These are phyloP conservation scores for Cygnus atratus DNA, from an alignment of 2,113 vertebrate species.

Conservation along the genomic window DNA sequence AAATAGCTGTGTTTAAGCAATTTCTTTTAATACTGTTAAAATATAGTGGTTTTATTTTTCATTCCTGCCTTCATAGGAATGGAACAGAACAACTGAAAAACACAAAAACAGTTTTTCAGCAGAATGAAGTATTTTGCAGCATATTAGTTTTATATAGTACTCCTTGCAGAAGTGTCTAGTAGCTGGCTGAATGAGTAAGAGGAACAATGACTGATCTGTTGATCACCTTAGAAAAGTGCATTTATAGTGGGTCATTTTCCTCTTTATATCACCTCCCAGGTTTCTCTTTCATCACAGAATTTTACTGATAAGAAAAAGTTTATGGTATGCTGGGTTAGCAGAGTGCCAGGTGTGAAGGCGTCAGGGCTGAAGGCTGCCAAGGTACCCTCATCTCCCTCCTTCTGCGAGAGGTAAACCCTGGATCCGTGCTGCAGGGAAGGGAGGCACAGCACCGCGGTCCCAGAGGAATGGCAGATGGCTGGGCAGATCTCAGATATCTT, in stretches of 20 bases:
- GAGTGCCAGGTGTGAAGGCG: neutral
- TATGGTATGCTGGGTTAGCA: neutral
- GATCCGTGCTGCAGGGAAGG: rapidly evolving
- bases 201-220: neutral
- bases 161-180: neutral
- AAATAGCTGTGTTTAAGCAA: neutral
- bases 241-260: neutral
- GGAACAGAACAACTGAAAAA: neutral
- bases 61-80: neutral
- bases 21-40: neutral
- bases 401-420: neutral
- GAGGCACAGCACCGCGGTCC: neutral
- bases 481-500: neutral
- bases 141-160: neutral
- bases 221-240: neutral
- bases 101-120: neutral
- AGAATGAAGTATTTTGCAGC: neutral
- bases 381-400: neutral
- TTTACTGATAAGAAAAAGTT: neutral
- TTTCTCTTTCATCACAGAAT: neutral
- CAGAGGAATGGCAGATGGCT: neutral
- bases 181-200: neutral
- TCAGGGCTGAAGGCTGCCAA: neutral
- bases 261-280: neutral
- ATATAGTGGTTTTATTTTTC: neutral